Percentiles rank a stretch among this genome's conserved stretches.
phyloP scores from a whole-genome alignment of 2,888 invertebrate genomes.

The Drosophila borborema region DNA sequence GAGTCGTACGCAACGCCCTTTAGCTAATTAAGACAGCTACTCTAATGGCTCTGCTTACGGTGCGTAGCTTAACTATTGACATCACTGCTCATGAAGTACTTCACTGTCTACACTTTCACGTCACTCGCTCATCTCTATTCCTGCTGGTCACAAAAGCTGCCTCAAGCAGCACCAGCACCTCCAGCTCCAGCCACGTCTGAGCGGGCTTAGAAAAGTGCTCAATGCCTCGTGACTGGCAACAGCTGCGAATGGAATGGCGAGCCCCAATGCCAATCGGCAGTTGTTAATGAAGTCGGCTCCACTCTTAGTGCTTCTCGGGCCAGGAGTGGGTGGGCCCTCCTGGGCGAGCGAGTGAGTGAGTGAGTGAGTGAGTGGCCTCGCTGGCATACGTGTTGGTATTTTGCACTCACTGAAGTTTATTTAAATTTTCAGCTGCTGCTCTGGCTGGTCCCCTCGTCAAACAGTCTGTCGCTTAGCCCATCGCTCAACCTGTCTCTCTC shows the following conservation, averaged over 20 bases:
- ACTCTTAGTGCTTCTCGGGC: conserved; percentile 66
- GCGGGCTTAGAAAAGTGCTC: conserved; percentile 25
- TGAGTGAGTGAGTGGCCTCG: conserved; percentile 1
- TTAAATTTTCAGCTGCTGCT: conserved; percentile 44
- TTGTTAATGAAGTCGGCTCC: conserved; percentile 68
- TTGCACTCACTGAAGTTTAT: conserved; percentile 63
- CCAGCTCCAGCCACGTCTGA: background rate
- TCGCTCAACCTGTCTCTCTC: conserved; percentile 4
- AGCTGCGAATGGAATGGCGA: conserved; percentile 28
- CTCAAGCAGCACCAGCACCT: background rate
- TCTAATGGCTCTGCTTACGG: background rate
- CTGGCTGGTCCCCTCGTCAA: background rate
- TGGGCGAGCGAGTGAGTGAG: background rate
- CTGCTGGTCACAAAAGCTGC: conserved; percentile 11
- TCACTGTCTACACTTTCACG: background rate
- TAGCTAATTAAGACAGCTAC: background rate
- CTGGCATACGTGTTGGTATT: conserved; percentile 56
- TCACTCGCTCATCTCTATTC: background rate
- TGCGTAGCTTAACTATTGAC: background rate
- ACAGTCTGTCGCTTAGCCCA: conserved; percentile 5
- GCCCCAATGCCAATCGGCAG: conserved; percentile 41
- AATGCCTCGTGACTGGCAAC: conserved; percentile 41
- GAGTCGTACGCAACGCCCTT: background rate
- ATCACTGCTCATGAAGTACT: background rate
- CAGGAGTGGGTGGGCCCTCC: conserved; percentile 5